These are phyloP conservation scores for Dynastes hyllus DNA, from an alignment of 2,888 invertebrate species.

Conservation along the genomic window DNA sequence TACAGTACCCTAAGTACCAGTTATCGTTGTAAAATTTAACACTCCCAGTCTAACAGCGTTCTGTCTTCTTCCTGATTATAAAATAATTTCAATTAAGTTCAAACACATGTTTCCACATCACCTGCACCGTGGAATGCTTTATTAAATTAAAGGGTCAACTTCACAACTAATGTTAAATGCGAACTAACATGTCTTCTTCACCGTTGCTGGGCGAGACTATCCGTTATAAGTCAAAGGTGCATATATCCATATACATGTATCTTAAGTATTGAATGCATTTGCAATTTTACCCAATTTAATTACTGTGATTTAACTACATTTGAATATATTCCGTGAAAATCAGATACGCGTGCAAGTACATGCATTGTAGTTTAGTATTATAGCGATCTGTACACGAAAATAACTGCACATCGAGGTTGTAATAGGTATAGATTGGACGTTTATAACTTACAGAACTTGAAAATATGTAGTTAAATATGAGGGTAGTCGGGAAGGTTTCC, in stretches of 20 bases:
- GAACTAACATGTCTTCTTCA: conserved; percentile 39
- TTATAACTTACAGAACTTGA: too few species aligned
- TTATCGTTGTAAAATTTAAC: conserved; percentile 19
- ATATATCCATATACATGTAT: conserved; percentile 33
- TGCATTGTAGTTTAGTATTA: too few species aligned
- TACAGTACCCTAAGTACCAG: neutral
- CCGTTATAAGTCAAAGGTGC: conserved; percentile 46
- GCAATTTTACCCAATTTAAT: conserved; percentile 35
- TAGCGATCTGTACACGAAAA: too few species aligned
- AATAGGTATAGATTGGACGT: too few species aligned
- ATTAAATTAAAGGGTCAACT: conserved; percentile 46
- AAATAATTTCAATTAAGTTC: conserved; percentile 39
- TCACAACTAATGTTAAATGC: conserved; percentile 40
- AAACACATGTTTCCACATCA: conserved; percentile 39
- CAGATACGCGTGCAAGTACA: neutral
- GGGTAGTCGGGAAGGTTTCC: too few species aligned
- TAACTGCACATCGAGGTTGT: too few species aligned
- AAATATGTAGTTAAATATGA: too few species aligned
- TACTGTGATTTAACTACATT: conserved; percentile 37
- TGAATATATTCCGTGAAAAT: conserved; percentile 25
- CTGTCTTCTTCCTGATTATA: conserved; percentile 29
- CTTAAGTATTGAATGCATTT: conserved; percentile 33
- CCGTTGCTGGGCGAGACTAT: conserved; percentile 41
- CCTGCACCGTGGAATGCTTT: conserved; percentile 40
- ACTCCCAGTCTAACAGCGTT: conserved; percentile 1